Conservation (phyloP, 2,797 vertebrate genomes). For the Anas capensis region DNA sequence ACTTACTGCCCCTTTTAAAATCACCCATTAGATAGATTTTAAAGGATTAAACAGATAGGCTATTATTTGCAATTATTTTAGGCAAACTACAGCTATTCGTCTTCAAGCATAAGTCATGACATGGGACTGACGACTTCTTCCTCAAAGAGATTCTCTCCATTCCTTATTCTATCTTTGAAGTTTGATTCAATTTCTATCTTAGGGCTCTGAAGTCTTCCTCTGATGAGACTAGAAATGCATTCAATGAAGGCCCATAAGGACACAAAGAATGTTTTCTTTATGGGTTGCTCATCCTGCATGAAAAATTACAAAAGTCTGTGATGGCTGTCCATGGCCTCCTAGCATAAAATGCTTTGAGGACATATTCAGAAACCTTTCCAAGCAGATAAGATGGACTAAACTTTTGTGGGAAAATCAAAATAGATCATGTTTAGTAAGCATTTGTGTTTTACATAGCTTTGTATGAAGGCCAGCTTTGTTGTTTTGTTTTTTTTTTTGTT, state of each 20-base stretch:
- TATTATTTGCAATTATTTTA: background rate
- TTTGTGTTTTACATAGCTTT: background rate
- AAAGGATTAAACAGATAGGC: background rate
- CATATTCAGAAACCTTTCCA: background rate
- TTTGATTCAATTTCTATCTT: background rate
- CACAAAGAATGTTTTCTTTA: background rate
- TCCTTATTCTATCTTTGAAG: background rate
- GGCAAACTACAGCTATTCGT: background rate
- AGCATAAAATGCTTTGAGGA: background rate
- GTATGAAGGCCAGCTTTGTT: background rate
- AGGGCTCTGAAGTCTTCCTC: background rate
- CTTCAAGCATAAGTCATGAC: background rate
- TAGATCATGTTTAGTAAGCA: background rate
- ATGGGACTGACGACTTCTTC: background rate
- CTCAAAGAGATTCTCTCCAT: background rate
- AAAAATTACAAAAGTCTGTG: background rate
- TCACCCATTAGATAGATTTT: background rate
- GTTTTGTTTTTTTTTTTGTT: background rate
- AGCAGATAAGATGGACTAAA: background rate
- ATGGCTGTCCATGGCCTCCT: background rate
- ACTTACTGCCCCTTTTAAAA: background rate
- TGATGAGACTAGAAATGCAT: background rate
- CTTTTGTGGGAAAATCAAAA: background rate
- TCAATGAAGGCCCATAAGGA: accelerated
- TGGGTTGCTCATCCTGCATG: background rate